These are phyloP conservation scores for Sceliomorpha sp. DNA, from an alignment of 2,888 invertebrate genomes.

Conservation along the genomic window DNA sequence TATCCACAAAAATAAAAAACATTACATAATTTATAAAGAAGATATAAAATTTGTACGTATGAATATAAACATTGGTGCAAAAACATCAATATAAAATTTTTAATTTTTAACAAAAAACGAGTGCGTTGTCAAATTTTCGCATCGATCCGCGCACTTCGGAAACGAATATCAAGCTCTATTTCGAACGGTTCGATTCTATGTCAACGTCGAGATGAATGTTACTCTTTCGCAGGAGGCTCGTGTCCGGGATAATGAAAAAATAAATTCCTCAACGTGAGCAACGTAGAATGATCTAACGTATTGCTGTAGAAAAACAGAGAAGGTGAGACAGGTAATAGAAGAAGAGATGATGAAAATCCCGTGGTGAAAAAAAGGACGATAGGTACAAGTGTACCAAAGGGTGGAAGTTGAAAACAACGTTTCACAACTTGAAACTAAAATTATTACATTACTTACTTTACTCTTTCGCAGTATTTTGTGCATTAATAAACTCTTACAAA, in stretches of 20 bases:
- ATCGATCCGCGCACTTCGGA: conserved; percentile 38
- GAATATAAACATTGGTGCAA: conserved; percentile 14
- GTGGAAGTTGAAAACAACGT: too few species aligned
- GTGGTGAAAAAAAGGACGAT: conserved; percentile 11
- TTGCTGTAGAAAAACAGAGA: conserved; percentile 38
- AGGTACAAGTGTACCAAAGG: too few species aligned
- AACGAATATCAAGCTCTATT: conserved; percentile 52
- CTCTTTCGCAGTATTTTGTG: too few species aligned
- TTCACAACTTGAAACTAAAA: too few species aligned
- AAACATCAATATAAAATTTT: conserved; percentile 21
- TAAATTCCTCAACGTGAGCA: conserved; percentile 45
- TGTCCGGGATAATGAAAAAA: conserved; percentile 54
- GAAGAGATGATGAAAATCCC: conserved; percentile 34
- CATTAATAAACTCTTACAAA: too few species aligned
- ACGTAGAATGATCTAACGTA: conserved; percentile 37
- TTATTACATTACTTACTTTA: too few species aligned
- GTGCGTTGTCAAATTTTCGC: conserved; percentile 48
- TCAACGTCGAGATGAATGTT: conserved; percentile 52
- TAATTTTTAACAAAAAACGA: conserved; percentile 37
- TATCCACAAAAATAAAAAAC: too few species aligned
- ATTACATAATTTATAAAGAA: neutral
- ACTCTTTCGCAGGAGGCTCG: conserved; percentile 49
- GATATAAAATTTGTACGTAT: conserved; percentile 15
- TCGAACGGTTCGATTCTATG: conserved; percentile 47
- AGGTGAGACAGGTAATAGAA: conserved; percentile 19